A percentile compares a stretch with the other conserved stretches of the same genome.
phyloP scores from a whole-genome alignment of 30 jellyfish, hydroid and myxozoan genomes.

The Aurelia sp. region DNA sequence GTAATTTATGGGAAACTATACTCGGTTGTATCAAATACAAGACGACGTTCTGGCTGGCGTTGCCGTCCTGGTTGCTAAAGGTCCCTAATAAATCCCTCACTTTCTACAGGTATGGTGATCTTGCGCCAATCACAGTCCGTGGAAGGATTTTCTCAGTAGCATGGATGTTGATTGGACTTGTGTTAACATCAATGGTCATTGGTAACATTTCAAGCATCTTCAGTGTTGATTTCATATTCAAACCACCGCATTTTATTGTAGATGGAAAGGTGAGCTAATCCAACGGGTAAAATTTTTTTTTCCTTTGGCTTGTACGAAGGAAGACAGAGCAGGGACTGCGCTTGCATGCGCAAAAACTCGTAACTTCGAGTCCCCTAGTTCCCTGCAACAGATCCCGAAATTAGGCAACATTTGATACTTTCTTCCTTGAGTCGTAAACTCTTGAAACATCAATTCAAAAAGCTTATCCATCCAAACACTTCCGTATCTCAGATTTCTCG shows the following conservation, averaged over 20 bases:
- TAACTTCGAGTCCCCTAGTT: too few relatives aligned
- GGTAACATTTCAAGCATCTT: constrained; percentile 36
- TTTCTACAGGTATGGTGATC: constrained; percentile 48
- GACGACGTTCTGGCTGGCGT: too few relatives aligned
- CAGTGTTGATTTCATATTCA: constrained; percentile 4
- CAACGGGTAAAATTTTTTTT: background rate
- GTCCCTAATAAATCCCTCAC: background rate
- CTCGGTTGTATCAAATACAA: too few relatives aligned
- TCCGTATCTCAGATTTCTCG: too few relatives aligned
- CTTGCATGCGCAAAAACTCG: too few relatives aligned
- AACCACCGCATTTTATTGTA: background rate
- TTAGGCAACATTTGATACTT: too few relatives aligned
- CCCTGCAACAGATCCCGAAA: too few relatives aligned
- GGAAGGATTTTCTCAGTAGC: constrained; percentile 30
- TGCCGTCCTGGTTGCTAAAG: too few relatives aligned
- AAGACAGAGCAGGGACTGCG: background rate
- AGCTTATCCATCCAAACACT: too few relatives aligned
- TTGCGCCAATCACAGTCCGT: constrained; percentile 10
- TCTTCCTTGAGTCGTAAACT: too few relatives aligned
- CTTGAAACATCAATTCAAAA: too few relatives aligned
- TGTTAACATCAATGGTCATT: constrained; percentile 22
- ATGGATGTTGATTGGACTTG: constrained; percentile 54
- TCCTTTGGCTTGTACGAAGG: background rate
- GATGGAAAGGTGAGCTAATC: background rate
- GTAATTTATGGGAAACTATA: too few relatives aligned